Evolutionary conservation across 2,888 invertebrate species (phyloP), one percentile per base, ranked within the genome.

Genomic region (Hemaris fuciformis): DNA sequence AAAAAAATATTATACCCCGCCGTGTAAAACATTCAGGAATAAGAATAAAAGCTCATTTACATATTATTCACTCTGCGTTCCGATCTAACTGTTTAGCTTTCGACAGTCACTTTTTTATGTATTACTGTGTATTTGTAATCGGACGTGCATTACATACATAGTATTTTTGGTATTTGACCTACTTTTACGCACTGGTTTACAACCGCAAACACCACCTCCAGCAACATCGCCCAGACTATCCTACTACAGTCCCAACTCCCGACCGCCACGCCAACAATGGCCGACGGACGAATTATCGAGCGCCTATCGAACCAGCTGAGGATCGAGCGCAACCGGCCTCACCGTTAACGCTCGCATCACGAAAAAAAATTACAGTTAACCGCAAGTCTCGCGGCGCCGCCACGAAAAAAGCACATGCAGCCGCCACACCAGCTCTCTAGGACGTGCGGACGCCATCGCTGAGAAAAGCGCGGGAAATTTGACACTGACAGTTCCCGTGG

Each of bases 311-410:
- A 53, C 53, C 53, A 61, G 38, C 57, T 61, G 61, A 46, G 57
- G 57, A 61, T 57, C 61, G 42, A 43, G 56, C 61, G 56, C 57
- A 88, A 88, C 88, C 87, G 87, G 87, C 87, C 79, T 76, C 82
- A 85, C 91, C 89, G 91, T 90, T 90, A 90, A 81, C 75, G 77
- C 76, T 82, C 75, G 83, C 81, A 88, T 84, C 87, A 88, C 88
- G 86, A 91, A 91, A 92, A 91, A 84, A 90, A 90, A 84, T 64
- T 90, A 91, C 91, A 89, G 91, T 91, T 92, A 91, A 68, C 76
- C 72, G 68, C 67, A 66, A 79, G 83, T 74, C 77, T 78, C 81
- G 80, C 78, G 76, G 79, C 79, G 75, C 73, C 76, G 81, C 83
- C 70, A 75, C 84, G 88, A 90, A 91, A 91, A 91, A 91, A 89